Conservation (phyloP, 2,113 vertebrate species). For the Circaetus cinerascens region DNA sequence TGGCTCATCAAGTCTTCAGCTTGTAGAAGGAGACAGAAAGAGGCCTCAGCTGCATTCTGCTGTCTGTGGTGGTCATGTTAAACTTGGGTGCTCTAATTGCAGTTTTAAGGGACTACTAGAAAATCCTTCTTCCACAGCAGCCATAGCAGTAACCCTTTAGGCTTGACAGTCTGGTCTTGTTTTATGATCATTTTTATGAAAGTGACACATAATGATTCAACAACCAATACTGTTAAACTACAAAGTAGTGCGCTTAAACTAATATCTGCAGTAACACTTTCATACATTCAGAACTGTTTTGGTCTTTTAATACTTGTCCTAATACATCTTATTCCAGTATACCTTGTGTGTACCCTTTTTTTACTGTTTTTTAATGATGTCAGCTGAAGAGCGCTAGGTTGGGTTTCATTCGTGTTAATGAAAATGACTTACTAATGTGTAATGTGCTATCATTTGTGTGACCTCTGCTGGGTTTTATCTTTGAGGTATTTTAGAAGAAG, state of each 20-base stretch:
- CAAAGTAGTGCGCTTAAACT: background rate
- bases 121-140: background rate
- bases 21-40: background rate
- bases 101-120: background rate
- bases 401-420: background rate
- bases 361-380: background rate
- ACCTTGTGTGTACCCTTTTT: background rate
- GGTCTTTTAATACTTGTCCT: background rate
- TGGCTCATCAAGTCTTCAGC: background rate
- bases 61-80: background rate
- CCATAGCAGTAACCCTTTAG: background rate
- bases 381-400: background rate
- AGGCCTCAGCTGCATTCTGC: background rate
- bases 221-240: background rate
- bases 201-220: background rate
- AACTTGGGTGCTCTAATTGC: background rate
- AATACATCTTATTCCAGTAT: background rate
- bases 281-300: background rate
- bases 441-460: background rate
- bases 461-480: background rate
- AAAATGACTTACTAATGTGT: background rate
- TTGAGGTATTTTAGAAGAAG: background rate
- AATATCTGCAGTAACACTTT: background rate
- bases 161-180: background rate
- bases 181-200: background rate